phyloP scores from a whole-genome alignment of 2,888 invertebrate species.

The Oscheius sp. region DNA sequence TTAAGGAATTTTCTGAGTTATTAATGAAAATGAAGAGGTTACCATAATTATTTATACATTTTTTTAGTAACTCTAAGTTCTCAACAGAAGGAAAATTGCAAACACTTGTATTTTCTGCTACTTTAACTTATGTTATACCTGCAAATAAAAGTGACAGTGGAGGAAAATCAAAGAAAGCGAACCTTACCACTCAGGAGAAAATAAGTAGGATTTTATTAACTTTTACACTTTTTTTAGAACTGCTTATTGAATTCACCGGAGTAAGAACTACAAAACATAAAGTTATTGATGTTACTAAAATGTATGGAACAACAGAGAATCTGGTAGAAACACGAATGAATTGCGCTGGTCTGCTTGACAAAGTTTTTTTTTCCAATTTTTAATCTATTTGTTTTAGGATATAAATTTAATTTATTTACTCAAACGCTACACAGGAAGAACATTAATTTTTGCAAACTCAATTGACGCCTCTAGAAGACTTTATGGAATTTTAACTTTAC shows the following conservation, averaged over 20 bases:
- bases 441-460: slow-evolving; percentile 83
- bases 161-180: slow-evolving; percentile 42
- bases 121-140: slow-evolving; percentile 85
- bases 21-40: slow-evolving; percentile 74
- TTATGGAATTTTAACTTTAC: slow-evolving; percentile 71
- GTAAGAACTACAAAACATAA: slow-evolving; percentile 75
- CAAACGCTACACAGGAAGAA: slow-evolving; percentile 86
- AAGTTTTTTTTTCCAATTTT: slow-evolving; percentile 41
- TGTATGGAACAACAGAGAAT: slow-evolving; percentile 82
- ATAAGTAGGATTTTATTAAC: slow-evolving; percentile 66
- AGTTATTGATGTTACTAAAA: slow-evolving; percentile 87
- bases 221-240: background rate
- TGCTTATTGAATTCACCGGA: slow-evolving; percentile 58
- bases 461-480: slow-evolving; percentile 82
- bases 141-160: slow-evolving; percentile 44
- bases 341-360: slow-evolving; percentile 70
- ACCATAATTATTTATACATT: background rate
- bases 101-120: slow-evolving; percentile 96
- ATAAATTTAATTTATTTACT: slow-evolving; percentile 88
- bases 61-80: slow-evolving; percentile 1
- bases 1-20: slow-evolving; percentile 86
- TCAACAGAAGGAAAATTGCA: slow-evolving; percentile 76
- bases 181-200: slow-evolving; percentile 71
- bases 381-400: slow-evolving; percentile 76
- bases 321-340: slow-evolving; percentile 85